These are phyloP conservation scores for Stegastes partitus DNA, from an alignment of 2,113 vertebrate species.

Conservation along the genomic window DNA sequence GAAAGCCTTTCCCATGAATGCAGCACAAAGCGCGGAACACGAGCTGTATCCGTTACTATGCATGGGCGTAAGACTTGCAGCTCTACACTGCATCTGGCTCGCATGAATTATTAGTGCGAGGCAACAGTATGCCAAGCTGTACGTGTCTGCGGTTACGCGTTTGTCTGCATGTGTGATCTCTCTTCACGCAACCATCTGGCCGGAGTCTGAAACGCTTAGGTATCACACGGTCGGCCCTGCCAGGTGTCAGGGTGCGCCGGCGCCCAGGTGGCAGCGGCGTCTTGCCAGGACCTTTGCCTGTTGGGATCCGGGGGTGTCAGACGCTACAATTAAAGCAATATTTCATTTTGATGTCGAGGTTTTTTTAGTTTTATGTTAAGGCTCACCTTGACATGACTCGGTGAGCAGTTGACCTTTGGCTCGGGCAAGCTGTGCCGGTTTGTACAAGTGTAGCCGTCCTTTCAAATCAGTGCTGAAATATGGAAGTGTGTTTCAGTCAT, in stretches of 20 bases:
- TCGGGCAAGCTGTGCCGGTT: background rate
- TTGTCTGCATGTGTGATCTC: conserved; percentile 50
- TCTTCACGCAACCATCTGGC: conserved; percentile 77
- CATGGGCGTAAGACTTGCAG: conserved; percentile 45
- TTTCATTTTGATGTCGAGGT: conserved; percentile 42
- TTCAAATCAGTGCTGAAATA: background rate
- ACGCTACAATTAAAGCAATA: conserved; percentile 35
- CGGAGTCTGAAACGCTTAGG: conserved; percentile 72
- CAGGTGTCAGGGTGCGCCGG: conserved; percentile 68
- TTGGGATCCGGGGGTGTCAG: conserved; percentile 27
- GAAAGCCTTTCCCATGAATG: conserved; percentile 16
- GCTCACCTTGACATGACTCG: conserved; percentile 27
- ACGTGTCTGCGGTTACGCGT: conserved; percentile 37
- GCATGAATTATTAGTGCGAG: conserved; percentile 80
- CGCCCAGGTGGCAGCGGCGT: conserved; percentile 64
- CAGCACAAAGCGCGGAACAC: conserved; percentile 5
- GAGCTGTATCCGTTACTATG: conserved; percentile 37
- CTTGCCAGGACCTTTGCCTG: conserved; percentile 55
- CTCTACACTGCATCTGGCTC: conserved; percentile 73
- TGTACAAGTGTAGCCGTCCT: conserved; percentile 7
- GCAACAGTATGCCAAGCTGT: conserved; percentile 61
- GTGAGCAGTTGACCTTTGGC: conserved; percentile 23
- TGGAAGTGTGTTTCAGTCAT: background rate
- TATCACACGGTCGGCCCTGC: conserved; percentile 68
- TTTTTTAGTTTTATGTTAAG: conserved; percentile 19